Evolutionary conservation across 2,888 invertebrate genomes (phyloP), one percentile per base, ranked within the genome.

Genomic region (Liposcelis brunnea): DNA sequence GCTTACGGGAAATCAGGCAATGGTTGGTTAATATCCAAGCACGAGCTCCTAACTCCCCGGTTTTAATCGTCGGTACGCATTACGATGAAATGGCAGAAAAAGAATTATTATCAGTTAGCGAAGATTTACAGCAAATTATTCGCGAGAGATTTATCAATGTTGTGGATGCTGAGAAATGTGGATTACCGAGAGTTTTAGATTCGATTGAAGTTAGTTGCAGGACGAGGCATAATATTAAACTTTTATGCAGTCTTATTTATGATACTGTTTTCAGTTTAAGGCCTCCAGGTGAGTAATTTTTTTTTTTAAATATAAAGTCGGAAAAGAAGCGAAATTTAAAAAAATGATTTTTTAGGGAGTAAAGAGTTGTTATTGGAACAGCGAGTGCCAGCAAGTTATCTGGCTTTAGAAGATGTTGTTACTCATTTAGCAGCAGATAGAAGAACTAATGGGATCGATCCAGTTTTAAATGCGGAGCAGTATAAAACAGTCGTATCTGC

Each of bases 11-110:
- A 54, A 86, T 98, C 19, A 71, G 90, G 35, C 83, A 90, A 56
- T 98, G 97, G 97, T 72, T 98, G 34, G 83, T 90, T n/a, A 90
- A 89, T 56, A 90, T 91, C 54, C 77, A 85, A 70, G 86, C 89
- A 1, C 73, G 95, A 54, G 95, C 95, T 1, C 95, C 95, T 0
- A 94, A 94, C 58, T 86, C 95, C 0, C 91, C 94, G 0, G 94
- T 94, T 2, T 77, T 97, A 40, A 90, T 97, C 58, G 84, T 97
- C 8, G 97, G 94, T 0, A 97, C 97, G 0, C 93, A 97, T 64
- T 87, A 87, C 55, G 98, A 98, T 61, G 74, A 84, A 47, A 79
- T 85, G 10, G 73, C 74, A 54, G 76, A 78, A 53, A 63, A 65
- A 43, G 71, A 68, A 34, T 10, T 31, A 21, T 14, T 71, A 49